Base-by-base conservation (phyloP, 53 echinoderm and acorn worm genomes). In the Patiria pectinifera region DNA sequence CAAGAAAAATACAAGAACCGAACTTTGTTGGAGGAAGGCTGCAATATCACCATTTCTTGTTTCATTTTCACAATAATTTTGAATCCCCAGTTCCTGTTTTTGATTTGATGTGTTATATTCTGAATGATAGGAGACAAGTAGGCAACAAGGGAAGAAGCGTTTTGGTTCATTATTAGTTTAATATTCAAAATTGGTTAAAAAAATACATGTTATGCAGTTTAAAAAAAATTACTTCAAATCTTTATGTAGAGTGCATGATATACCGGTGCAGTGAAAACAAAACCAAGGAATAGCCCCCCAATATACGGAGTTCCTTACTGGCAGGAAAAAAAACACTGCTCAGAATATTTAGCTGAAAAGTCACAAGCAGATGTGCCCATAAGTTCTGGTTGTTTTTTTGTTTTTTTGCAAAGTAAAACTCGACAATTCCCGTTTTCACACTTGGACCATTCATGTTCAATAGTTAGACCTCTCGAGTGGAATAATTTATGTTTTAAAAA, bases 401-500 rank as follows among this genome's bases (percentile, higher is more conserved):
- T 71, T 71, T 7, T 19, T 72, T 19, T 2, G 60, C 60, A 0
- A 60, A 60, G 12, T 2, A 11, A 60, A 60, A 60, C 60, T 35
- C 35, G 35, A 35, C 35, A 35, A 35, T 35, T 35, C 8, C 53
- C 2, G 53, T 53, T 5, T 6, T 53, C 8, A 53, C 8, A 76
- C 43, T 23, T 25, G 4, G 46, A 45, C 79, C 16, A 53, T 5
- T 78, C 43, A 22, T n/a, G 47, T 78, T 78, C 74, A n/a, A 23
- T n/a, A 74, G 72, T 71, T 71, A 72, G 12, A 45, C 11, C 80
- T 78, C 26, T 79, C 2, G 4, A 79, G 77, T 77, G 59, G 59
- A 72, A 75, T 87, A 87, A 75, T 87, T 87, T 87, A 87, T 87
- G 87, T 86, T 86, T 85, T 19, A 86, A 86, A 85, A 46, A 86